Base-by-base conservation (phyloP, 2,888 invertebrate genomes). In the Elegia similella region DNA sequence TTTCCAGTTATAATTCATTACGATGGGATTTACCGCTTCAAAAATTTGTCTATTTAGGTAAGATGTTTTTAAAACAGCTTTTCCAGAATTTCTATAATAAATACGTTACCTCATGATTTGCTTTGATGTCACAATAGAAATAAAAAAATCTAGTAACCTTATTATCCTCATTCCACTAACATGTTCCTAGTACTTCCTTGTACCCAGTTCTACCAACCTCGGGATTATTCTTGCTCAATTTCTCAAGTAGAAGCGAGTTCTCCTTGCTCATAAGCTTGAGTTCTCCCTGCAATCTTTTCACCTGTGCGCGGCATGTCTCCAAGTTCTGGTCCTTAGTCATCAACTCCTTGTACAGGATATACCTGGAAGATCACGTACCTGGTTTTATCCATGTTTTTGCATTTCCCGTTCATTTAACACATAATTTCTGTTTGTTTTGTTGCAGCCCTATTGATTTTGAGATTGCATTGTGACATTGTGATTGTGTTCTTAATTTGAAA, bases 301-400 rank as follows among this genome's bases (percentile, higher is more conserved):
- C 84, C 77, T 94, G 94, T 53, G 92, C 90, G 57, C 94, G 92
- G 43, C 94, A 90, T 7, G 88, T 92, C 69, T 95, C 94, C 63
- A 94, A 82, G 13, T 92, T 92, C 65, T 93, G 93, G 66, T 95
- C 94, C 67, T 94, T 94, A 42, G 92, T 92, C 78, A 94, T 86
- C 60, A 94, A 72, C 68, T 94, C 94, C 70, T 94, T 93, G 72
- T 94, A 94, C 62, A 95, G 80, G 65, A 93, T 89, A 69, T 93
- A 94, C 73, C 95, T 95, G 78, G 17, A 80, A 79, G 38, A 12
- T 62, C 56, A 72, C 78, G 58, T 62, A 87, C 86, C 85, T 81
- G 65, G 55, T 62, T 70, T 63, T 72, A 69, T 71, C 65, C 81
- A 84, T 83, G 57, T 62, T 75, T 66, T 55, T 58, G 57, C 55